phyloP scores from a whole-genome alignment of 2,113 vertebrate genomes.

The Heterotis niloticus region DNA sequence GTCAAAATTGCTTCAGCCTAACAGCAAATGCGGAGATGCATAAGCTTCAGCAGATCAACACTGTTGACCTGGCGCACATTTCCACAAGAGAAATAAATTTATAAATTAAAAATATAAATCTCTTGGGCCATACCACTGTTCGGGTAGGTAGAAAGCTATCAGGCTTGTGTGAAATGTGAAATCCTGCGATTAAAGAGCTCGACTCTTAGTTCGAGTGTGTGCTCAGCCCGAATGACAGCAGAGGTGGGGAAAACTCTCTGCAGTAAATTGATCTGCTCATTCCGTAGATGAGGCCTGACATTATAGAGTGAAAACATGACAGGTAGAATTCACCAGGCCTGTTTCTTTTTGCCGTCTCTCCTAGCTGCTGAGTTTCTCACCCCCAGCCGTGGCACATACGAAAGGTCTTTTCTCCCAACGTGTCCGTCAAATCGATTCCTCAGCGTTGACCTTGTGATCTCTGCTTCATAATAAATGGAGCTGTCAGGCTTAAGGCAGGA shows the following conservation, averaged over 20 bases:
- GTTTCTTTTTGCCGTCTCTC: neutral
- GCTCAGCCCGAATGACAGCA: neutral
- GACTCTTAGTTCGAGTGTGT: too few species aligned
- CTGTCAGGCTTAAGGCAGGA: neutral
- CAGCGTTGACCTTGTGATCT: neutral
- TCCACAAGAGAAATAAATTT: too few species aligned
- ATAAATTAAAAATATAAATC: too few species aligned
- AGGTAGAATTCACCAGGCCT: neutral
- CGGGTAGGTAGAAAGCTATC: too few species aligned
- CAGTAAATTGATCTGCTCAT: neutral
- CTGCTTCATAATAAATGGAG: neutral
- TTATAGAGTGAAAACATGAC: neutral
- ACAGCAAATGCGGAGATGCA: neutral
- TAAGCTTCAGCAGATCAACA: neutral
- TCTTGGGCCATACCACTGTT: too few species aligned
- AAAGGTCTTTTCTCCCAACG: neutral
- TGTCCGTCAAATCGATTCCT: slow-evolving; percentile 9
- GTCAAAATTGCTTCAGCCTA: neutral
- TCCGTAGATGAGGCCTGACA: neutral
- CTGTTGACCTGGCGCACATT: too few species aligned
- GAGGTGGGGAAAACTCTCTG: neutral
- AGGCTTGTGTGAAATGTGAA: too few species aligned
- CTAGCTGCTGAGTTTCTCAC: neutral
- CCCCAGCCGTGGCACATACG: too few species aligned
- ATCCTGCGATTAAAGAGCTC: too few species aligned